Percentiles rank a stretch among this genome's conserved stretches.
Conservation (phyloP, 2,888 invertebrate genomes). For the Crocallis elinguaria region DNA sequence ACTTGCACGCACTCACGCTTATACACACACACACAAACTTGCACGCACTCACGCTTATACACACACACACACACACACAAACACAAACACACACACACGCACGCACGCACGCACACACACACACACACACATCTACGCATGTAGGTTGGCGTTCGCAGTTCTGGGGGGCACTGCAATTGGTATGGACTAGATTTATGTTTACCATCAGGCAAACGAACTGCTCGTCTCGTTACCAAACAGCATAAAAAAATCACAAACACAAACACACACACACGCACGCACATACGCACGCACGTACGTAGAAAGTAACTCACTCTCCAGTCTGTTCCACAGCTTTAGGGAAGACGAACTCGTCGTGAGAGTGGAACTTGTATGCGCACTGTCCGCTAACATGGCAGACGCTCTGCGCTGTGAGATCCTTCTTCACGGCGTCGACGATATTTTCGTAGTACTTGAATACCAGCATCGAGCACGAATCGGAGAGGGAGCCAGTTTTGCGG, state of each 20-base stretch:
- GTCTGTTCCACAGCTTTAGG: constrained; percentile 82
- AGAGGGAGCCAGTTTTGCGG: constrained; percentile 88
- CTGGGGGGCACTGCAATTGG: background rate
- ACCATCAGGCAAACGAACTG: background rate
- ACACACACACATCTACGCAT: too few species aligned
- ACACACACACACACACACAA: too few species aligned
- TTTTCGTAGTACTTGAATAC: constrained; percentile 90
- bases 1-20: too few species aligned
- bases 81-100: too few species aligned
- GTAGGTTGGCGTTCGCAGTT: background rate
- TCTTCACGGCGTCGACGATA: constrained; percentile 86
- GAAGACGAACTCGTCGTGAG: constrained; percentile 85
- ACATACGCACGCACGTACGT: too few species aligned
- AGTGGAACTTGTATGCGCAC: constrained; percentile 87
- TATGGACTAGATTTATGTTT: background rate
- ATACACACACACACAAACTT: too few species aligned
- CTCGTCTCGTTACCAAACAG: too few species aligned
- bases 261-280: too few species aligned
- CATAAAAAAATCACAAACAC: too few species aligned
- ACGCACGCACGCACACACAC: too few species aligned
- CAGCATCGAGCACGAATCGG: constrained; percentile 91
- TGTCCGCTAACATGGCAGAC: constrained; percentile 92
- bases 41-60: too few species aligned
- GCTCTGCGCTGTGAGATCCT: constrained; percentile 86
- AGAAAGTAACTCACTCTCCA: constrained; percentile 82